A percentile compares a stretch with the other conserved stretches of the same genome.
Evolutionary conservation across 2,113 vertebrate species (phyloP).

Genomic region (Peucedramus taeniatus): DNA sequence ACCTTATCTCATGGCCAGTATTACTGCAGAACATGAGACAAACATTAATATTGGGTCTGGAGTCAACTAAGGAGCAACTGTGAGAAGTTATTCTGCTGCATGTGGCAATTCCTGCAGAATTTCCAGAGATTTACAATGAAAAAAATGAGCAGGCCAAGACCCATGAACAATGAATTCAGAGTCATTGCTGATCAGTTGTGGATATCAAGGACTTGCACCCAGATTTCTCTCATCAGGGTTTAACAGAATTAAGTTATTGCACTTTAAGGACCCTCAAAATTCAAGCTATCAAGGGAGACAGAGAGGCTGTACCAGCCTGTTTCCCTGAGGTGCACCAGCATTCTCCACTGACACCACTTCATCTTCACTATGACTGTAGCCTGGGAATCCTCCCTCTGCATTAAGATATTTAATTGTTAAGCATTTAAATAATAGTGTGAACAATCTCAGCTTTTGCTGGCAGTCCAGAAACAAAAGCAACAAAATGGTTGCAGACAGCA

Average conservation of each 20-base stretch:
- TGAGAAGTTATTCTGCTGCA: not conserved
- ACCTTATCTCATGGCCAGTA: not conserved
- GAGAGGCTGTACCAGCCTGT: not conserved
- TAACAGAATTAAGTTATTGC: not conserved
- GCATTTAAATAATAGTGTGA: not conserved
- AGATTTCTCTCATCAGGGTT: not conserved
- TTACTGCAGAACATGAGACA: not conserved
- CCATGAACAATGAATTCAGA: not conserved
- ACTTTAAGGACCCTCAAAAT: not conserved
- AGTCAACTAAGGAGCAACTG: not conserved
- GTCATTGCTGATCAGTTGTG: not conserved
- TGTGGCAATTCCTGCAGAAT: not conserved
- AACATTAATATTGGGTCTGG: not conserved
- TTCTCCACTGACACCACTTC: not conserved
- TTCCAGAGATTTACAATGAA: not conserved
- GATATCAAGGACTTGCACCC: not conserved
- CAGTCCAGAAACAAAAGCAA: not conserved
- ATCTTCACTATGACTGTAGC: rapidly evolving
- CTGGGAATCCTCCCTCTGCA: not conserved
- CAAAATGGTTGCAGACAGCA: not conserved
- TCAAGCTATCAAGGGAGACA: not conserved
- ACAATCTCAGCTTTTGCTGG: not conserved
- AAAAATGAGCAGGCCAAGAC: not conserved
- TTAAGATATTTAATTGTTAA: not conserved
- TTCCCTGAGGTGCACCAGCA: not conserved